Conservation (phyloP, 2,888 invertebrate species). For the Lamellibrachia columna region DNA sequence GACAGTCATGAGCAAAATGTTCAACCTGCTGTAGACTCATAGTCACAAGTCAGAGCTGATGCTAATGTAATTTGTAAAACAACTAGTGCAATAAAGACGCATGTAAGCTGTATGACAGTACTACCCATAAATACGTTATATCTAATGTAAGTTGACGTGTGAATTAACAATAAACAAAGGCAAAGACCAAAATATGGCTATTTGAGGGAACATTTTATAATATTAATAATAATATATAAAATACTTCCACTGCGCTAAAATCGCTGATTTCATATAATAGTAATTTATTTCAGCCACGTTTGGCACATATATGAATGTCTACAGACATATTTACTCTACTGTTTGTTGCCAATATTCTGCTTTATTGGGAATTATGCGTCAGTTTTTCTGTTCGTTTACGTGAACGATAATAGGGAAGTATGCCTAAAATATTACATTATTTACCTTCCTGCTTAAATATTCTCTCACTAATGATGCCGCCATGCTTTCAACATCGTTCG, state of each 20-base stretch:
- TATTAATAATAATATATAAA: too few species aligned
- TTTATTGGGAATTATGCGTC: not conserved
- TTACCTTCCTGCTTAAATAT: constrained; percentile 16
- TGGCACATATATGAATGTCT: not conserved
- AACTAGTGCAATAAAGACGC: too few species aligned
- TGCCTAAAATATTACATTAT: not conserved
- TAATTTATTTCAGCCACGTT: not conserved
- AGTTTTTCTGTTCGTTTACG: not conserved
- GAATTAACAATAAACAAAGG: too few species aligned
- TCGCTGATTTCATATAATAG: not conserved
- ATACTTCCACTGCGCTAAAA: not conserved
- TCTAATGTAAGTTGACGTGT: too few species aligned
- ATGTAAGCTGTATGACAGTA: too few species aligned
- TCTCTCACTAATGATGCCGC: not conserved
- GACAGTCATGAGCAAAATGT: too few species aligned
- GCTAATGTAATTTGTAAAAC: too few species aligned
- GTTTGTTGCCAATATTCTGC: not conserved
- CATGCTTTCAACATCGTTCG: not conserved
- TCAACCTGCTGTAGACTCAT: too few species aligned
- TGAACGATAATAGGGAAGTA: not conserved
- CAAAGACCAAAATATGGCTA: too few species aligned
- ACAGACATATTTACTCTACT: not conserved
- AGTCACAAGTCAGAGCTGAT: too few species aligned
- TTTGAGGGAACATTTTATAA: too few species aligned
- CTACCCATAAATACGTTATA: too few species aligned